Conservation (phyloP, 1,140 invertebrate species). For the Pissodes strobi region DNA sequence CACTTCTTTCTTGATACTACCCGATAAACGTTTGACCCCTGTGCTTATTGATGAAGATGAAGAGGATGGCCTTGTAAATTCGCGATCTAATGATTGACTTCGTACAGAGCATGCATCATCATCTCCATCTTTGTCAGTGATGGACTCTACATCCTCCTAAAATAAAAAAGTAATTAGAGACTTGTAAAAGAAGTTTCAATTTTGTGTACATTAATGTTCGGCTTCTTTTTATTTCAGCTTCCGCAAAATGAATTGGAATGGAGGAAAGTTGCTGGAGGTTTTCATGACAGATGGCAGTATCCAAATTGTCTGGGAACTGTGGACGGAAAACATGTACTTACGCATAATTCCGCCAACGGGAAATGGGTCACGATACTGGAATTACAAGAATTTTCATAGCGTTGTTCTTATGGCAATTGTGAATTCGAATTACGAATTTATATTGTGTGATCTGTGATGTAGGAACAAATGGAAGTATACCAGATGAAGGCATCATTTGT, state of each 20-base stretch:
- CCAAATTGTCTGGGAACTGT: constrained; percentile 55
- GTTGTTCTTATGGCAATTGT: constrained; percentile 51
- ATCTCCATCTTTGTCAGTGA: not conserved
- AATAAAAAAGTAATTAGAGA: too few relatives aligned
- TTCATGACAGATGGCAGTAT: constrained; percentile 54
- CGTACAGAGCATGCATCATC: not conserved
- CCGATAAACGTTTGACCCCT: too few relatives aligned
- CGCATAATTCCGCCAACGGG: constrained; percentile 37
- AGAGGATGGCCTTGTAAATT: too few relatives aligned
- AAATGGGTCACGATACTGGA: constrained; percentile 51
- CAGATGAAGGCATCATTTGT: constrained; percentile 47
- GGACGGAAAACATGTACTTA: constrained; percentile 42
- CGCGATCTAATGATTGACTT: too few relatives aligned
- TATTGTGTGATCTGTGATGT: constrained; percentile 45
- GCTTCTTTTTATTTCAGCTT: not conserved
- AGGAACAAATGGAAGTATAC: constrained; percentile 47
- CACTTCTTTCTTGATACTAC: not conserved
- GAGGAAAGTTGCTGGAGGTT: not conserved
- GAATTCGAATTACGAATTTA: constrained; percentile 51
- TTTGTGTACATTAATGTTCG: not conserved
- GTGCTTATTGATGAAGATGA: not conserved
- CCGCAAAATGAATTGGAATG: not conserved
- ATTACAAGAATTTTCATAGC: constrained; percentile 47
- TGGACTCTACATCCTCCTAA: too few relatives aligned
- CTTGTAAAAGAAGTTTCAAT: too few relatives aligned